phyloP scores from a whole-genome alignment of 2,888 invertebrate genomes.

The Oxyteleia sp. region DNA sequence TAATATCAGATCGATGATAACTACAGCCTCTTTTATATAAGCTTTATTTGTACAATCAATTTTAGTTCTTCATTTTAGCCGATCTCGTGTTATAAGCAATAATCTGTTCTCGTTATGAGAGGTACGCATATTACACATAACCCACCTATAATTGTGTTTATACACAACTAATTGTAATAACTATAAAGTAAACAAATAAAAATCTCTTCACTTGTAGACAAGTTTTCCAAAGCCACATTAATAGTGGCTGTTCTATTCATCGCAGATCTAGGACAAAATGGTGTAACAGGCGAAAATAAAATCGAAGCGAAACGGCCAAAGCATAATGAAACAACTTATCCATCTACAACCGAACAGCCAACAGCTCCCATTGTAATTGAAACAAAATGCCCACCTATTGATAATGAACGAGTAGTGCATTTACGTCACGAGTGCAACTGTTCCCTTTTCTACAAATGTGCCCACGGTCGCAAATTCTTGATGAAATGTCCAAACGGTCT shows the following conservation, averaged over 20 bases:
- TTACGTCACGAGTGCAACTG: slow-evolving; percentile 74
- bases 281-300: background rate
- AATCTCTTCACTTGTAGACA: background rate
- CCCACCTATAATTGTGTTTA: no score
- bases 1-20: background rate
- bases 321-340: no score
- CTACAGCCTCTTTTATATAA: background rate
- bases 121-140: background rate
- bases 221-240: background rate
- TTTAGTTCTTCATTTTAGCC: background rate
- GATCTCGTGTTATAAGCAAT: background rate
- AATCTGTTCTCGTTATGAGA: background rate
- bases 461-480: slow-evolving; percentile 48
- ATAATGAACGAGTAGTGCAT: slow-evolving; percentile 30
- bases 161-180: background rate
- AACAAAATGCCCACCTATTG: slow-evolving; percentile 56
- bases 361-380: slow-evolving; percentile 18
- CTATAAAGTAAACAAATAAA: background rate
- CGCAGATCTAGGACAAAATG: background rate
- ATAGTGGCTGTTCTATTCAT: background rate
- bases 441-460: slow-evolving; percentile 75
- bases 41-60: background rate
- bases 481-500: slow-evolving; percentile 72
- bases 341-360: background rate
- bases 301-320: no score